These are phyloP conservation scores for Dinomys branickii DNA, from an alignment of 2,113 vertebrate genomes.

Conservation along the genomic window DNA sequence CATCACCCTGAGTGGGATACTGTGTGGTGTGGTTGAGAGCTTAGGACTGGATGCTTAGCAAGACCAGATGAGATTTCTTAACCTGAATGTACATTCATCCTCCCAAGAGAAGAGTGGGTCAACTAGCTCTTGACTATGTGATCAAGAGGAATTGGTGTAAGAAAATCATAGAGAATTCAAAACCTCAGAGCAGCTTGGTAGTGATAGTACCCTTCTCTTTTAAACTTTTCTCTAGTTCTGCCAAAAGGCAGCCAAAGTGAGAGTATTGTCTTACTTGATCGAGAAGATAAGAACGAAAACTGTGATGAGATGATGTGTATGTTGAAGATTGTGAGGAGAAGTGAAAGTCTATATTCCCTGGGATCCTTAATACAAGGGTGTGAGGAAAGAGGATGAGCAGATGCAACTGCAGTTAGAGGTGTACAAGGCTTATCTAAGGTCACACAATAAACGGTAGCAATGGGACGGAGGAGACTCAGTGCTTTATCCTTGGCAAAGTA, in stretches of 20 bases:
- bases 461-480: not conserved
- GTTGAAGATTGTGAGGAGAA: not conserved
- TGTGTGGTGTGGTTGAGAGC: not conserved
- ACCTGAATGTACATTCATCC: not conserved
- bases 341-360: accelerated
- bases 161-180: not conserved
- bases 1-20: not conserved
- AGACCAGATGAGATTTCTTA: slow-evolving; percentile 36
- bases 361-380: not conserved
- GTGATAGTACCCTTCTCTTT: not conserved
- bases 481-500: not conserved
- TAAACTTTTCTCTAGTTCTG: not conserved
- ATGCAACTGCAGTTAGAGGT: not conserved
- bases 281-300: not conserved
- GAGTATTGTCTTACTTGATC: not conserved
- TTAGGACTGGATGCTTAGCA: not conserved
- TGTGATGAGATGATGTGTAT: not conserved
- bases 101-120: slow-evolving; percentile 15
- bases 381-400: not conserved
- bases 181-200: not conserved
- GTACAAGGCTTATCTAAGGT: not conserved
- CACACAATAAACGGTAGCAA: not conserved
- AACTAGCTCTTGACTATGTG: slow-evolving; percentile 1
- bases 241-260: not conserved
- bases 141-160: not conserved